Evolutionary conservation across 2,888 invertebrate species (phyloP).

Genomic region (Scotopteryx bipunctaria): DNA sequence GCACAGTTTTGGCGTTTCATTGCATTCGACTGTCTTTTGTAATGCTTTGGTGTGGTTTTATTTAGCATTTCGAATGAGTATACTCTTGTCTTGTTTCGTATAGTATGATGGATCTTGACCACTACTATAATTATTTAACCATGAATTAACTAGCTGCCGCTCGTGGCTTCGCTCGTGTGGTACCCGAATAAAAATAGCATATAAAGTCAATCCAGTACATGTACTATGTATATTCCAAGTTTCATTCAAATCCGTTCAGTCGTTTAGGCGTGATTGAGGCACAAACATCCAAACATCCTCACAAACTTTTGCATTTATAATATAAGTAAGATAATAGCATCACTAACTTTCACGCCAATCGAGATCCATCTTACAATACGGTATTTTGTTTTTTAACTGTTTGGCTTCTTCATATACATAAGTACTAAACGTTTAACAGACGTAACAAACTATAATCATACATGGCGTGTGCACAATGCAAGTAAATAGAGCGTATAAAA

Average conservation of each 20-base stretch:
- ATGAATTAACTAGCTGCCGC: no score
- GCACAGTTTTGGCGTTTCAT: constrained; percentile 43
- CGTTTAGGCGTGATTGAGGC: no score
- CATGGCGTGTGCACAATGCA: constrained; percentile 21
- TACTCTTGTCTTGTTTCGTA: constrained; percentile 10
- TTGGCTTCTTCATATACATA: constrained; percentile 16
- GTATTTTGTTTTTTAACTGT: constrained; percentile 1
- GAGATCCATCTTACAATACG: constrained; percentile 1
- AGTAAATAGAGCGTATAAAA: constrained; percentile 21
- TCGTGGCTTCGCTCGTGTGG: no score
- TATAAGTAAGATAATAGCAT: no score
- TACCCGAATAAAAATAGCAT: no score
- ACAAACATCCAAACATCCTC: no score
- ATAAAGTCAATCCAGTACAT: no score
- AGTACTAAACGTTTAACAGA: constrained; percentile 9
- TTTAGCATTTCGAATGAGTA: constrained; percentile 24
- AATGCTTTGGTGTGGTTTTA: constrained; percentile 54
- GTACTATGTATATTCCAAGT: no score
- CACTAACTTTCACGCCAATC: background rate
- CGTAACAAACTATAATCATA: constrained; percentile 11
- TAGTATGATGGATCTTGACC: constrained; percentile 1
- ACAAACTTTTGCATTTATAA: no score
- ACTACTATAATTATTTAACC: no score
- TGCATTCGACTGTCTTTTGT: constrained; percentile 30
- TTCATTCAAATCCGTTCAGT: no score